Evolutionary conservation across 2,113 vertebrate species (phyloP).

Genomic region (Mesoclemmys tuberculata): DNA sequence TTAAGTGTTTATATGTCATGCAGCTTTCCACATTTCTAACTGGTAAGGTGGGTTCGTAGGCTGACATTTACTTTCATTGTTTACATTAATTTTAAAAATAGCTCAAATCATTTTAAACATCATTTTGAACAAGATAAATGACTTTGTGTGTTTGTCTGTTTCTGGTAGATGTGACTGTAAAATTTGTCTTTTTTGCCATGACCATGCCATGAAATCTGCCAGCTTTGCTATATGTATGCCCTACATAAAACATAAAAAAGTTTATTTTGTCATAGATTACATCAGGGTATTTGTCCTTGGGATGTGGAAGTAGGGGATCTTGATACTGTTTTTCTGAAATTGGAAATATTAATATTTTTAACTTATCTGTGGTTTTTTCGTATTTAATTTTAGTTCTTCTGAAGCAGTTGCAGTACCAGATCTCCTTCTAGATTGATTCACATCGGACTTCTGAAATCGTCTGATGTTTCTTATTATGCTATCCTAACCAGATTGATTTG

Average conservation of each 20-base stretch:
- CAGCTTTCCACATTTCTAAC: neutral
- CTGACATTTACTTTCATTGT: constrained; percentile 9
- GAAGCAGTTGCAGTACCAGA: neutral
- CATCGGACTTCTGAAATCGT: neutral
- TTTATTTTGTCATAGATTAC: neutral
- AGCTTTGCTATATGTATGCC: constrained; percentile 19
- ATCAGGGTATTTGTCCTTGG: neutral
- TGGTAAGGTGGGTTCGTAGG: neutral
- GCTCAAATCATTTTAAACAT: neutral
- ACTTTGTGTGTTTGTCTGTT: neutral
- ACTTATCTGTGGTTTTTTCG: neutral
- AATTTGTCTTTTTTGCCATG: constrained; percentile 42
- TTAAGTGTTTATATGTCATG: constrained; percentile 22
- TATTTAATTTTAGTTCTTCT: constrained; percentile 21
- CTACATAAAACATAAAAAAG: neutral
- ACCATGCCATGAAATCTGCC: neutral
- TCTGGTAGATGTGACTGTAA: neutral
- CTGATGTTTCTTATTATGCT: constrained; percentile 6
- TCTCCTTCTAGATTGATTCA: neutral
- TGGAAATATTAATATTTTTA: neutral
- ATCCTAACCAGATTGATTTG: constrained; percentile 21
- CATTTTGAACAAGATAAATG: constrained; percentile 22
- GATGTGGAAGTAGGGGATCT: neutral
- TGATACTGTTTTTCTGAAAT: neutral
- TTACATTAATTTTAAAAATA: constrained; percentile 18